phyloP scores from a whole-genome alignment of 1,140 invertebrate species.

The Drosophila nikananu region DNA sequence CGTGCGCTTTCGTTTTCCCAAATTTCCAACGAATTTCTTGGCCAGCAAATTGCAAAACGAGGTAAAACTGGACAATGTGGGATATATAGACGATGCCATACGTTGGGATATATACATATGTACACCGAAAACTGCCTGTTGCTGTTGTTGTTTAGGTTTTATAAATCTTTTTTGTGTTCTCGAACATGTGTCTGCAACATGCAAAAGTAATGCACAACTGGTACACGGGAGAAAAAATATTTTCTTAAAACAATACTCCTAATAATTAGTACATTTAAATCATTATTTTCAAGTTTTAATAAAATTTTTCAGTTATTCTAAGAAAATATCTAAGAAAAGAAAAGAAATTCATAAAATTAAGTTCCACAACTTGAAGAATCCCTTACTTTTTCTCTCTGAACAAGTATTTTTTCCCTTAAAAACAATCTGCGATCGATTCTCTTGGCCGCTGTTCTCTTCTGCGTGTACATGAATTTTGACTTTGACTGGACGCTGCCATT shows the following conservation, averaged over 20 bases:
- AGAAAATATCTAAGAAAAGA: too few species aligned
- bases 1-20: constrained; percentile 71
- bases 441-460: constrained; percentile 36
- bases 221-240: constrained; percentile 14
- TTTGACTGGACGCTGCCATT: constrained; percentile 68
- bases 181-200: constrained; percentile 82
- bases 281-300: not conserved
- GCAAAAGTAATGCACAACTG: constrained; percentile 80
- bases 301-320: not conserved
- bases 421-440: constrained; percentile 5
- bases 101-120: constrained; percentile 17
- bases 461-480: constrained; percentile 76
- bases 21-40: constrained; percentile 74
- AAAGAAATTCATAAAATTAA: not conserved
- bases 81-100: constrained; percentile 39
- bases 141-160: constrained; percentile 50
- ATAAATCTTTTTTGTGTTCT: not conserved
- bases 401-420: constrained; percentile 6
- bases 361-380: not conserved
- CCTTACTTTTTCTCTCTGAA: not conserved
- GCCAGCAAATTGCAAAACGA: constrained; percentile 59
- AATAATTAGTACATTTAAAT: not conserved
- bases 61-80: constrained; percentile 62
- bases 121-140: constrained; percentile 63
- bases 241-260: too few species aligned